A percentile compares a stretch with the other conserved stretches of the same genome.
Conservation (phyloP, 1,140 invertebrate genomes). For the Holcopasites calliopsidis region DNA sequence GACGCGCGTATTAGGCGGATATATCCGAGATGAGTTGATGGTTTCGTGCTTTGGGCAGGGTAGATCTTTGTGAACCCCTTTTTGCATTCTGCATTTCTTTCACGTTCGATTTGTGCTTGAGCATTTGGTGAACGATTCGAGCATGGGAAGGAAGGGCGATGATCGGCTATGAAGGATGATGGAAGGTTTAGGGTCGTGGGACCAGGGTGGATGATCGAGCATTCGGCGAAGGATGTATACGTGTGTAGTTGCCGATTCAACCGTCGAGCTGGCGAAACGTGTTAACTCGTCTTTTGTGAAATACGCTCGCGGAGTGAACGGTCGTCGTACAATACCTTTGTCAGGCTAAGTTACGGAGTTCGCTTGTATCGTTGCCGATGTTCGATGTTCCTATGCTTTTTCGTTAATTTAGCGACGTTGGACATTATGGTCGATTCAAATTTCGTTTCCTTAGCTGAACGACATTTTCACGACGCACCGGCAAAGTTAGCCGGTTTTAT, state of each 20-base stretch:
- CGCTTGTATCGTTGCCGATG: not conserved
- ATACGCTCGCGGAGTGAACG: constrained; percentile 27
- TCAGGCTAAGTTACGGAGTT: not conserved
- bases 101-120: no score
- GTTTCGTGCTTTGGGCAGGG: no score
- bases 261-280: not conserved
- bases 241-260: not conserved
- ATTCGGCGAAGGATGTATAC: not conserved
- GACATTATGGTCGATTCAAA: not conserved
- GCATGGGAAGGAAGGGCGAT: no score
- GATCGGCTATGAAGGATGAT: not conserved
- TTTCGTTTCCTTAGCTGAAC: not conserved
- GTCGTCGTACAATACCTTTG: not conserved
- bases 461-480: constrained; percentile 27
- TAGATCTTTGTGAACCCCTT: no score
- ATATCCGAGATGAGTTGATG: no score
- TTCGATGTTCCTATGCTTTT: not conserved
- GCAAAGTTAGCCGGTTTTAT: not conserved
- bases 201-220: not conserved
- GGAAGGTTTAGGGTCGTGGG: not conserved
- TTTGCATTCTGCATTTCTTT: no score
- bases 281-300: constrained; percentile 24
- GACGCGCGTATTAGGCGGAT: no score
- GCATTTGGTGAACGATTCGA: no score
- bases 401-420: not conserved